A percentile compares a stretch with the other conserved stretches of the same genome.
Conservation (phyloP, 2,797 vertebrate species). For the Notoglanidium macrostoma region DNA sequence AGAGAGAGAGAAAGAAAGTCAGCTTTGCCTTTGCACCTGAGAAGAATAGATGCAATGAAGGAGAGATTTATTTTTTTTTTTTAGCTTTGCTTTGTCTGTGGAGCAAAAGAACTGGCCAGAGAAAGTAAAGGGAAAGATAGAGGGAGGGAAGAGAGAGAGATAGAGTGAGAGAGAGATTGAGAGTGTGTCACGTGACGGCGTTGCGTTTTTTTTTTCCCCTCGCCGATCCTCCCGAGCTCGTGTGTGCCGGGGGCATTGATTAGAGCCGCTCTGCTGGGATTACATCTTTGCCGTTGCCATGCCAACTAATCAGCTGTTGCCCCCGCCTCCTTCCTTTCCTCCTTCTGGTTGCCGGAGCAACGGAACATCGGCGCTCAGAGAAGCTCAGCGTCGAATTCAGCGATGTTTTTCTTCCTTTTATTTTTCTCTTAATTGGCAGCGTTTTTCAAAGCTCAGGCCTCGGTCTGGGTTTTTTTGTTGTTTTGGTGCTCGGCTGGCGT, state of each 20-base stretch:
- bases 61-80: not conserved
- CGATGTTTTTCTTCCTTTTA: conserved; percentile 76
- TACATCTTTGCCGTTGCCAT: conserved; percentile 99
- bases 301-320: conserved; percentile 99
- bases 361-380: conserved; percentile 84
- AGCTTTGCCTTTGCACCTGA: not conserved
- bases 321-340: conserved; percentile 61
- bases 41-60: not conserved
- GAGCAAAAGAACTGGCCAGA: conserved; percentile 33
- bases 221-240: conserved; percentile 99
- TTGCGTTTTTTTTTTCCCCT: conserved; percentile 79
- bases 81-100: not conserved
- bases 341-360: conserved; percentile 92
- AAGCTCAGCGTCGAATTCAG: conserved; percentile 91
- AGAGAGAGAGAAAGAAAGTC: conserved; percentile 5
- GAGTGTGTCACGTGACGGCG: conserved; percentile 70
- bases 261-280: conserved; percentile 99
- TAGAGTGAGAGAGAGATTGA: conserved; percentile 58
- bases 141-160: conserved; percentile 72
- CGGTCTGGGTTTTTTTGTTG: conserved; percentile 22
- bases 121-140: conserved; percentile 66
- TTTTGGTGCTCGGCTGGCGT: conserved; percentile 22
- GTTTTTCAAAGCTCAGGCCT: conserved; percentile 82
- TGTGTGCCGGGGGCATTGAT: conserved; percentile 99
- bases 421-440: conserved; percentile 81